Base-by-base conservation (phyloP, 2,113 vertebrate species). In the Cromileptes altivelis region DNA sequence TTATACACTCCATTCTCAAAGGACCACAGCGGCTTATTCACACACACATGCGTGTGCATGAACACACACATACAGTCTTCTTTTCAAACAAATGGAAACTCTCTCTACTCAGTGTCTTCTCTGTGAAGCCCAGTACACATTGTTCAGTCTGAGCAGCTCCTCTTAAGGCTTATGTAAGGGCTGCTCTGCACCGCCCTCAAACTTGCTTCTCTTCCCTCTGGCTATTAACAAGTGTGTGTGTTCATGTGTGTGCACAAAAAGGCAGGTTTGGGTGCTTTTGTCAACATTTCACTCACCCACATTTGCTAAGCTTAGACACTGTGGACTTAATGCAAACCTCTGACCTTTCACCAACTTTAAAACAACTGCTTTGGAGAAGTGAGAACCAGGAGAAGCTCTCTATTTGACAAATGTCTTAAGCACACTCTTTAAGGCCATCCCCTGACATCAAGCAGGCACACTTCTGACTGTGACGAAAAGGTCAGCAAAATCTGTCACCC, bases 91-190 rank as follows among this genome's bases (percentile, higher is more conserved):
- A 76, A 45, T 37, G 56, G n/a, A 70, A 64, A 19, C 9, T 57
- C 6, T 40, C 25, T 40, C 25, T 63, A 63, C 42, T 67, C 64
- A 40, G 63, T 21, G 21, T 82, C 40, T 64, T 47, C 76, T 75
- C 27, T 27, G 55, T 49, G 53, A 19, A 7, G 23, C 40, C 40
- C 74, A 49, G 78, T 33, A 84, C 84, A 82, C 60, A 45, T 64
- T 79, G 84, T 90, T 84, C 78, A 78, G 58, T 10, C 33, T 4
- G 19, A 74, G 84, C 19, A 19, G 56, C 85, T 91, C n/a, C 42
- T 75, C 62, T 73, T 10, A 50, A 61, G 33, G 71, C 69, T 89
- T 92, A 91, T 76, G 40, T 88, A 89, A 91, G 69, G 7, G 11
- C 40, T 53, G 74, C 23, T 67, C 49, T 45, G 70, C 57, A 75